phyloP scores from a whole-genome alignment of 1,140 invertebrate species.

The Lysiphlebus fabarum region DNA sequence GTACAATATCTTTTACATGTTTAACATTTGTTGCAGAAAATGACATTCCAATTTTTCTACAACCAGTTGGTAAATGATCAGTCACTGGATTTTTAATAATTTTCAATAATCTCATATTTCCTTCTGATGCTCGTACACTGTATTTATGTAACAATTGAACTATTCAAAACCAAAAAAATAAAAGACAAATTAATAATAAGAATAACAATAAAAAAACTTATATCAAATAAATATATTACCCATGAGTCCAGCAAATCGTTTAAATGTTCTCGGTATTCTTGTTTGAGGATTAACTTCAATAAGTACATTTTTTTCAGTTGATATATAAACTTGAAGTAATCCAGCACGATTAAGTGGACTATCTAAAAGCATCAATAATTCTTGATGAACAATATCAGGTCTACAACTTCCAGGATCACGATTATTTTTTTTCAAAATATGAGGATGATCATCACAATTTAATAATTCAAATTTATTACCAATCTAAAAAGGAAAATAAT shows the following conservation, averaged over 20 bases:
- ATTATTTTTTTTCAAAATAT: constrained; percentile 81
- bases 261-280: constrained; percentile 96
- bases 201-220: too few species aligned
- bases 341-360: constrained; percentile 92
- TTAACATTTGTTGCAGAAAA: constrained; percentile 79
- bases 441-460: constrained; percentile 90
- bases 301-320: constrained; percentile 94
- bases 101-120: constrained; percentile 87
- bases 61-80: constrained; percentile 93
- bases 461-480: constrained; percentile 86
- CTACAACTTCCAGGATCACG: constrained; percentile 79
- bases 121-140: constrained; percentile 84
- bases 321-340: constrained; percentile 87
- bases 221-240: constrained; percentile 59
- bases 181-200: neutral
- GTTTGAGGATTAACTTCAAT: constrained; percentile 99
- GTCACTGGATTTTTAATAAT: constrained; percentile 97
- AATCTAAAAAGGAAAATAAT: too few species aligned
- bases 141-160: constrained; percentile 96
- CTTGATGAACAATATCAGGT: constrained; percentile 95
- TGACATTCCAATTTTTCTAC: constrained; percentile 86
- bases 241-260: constrained; percentile 97
- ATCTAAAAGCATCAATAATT: constrained; percentile 93
- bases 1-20: constrained; percentile 78
- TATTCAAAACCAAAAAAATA: constrained; percentile 54